Percentiles rank a stretch among this genome's conserved stretches.
phyloP scores from a whole-genome alignment of 2,888 invertebrate species.

The Chaetogeoica ovagalla region DNA sequence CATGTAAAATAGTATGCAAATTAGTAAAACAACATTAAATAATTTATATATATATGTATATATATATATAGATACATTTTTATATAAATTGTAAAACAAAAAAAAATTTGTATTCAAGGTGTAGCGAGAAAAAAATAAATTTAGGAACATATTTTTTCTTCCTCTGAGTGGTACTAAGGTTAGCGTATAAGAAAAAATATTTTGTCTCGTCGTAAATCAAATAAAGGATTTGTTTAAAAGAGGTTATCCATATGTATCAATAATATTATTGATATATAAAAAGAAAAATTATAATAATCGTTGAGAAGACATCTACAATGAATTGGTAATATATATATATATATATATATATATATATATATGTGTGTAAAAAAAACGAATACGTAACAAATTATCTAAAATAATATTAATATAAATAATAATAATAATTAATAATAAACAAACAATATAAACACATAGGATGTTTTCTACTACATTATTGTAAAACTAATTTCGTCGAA shows the following conservation, averaged over 20 bases:
- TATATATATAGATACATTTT: too few species aligned
- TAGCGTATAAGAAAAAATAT: too few species aligned
- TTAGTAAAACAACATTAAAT: too few species aligned
- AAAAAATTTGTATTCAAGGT: too few species aligned
- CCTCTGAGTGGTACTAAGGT: neutral
- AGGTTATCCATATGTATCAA: neutral
- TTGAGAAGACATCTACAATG: constrained; percentile 23
- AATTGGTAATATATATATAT: neutral
- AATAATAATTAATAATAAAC: constrained; percentile 12
- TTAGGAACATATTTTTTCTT: constrained; percentile 49
- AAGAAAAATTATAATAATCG: neutral
- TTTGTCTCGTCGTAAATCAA: too few species aligned
- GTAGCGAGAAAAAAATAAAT: constrained; percentile 14
- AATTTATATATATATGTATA: too few species aligned
- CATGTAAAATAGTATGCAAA: too few species aligned
- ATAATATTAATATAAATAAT: constrained; percentile 18
- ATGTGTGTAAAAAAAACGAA: constrained; percentile 22
- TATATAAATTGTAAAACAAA: too few species aligned
- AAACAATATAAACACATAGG: constrained; percentile 37
- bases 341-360: neutral
- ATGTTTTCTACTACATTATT: constrained; percentile 12
- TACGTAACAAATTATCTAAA: constrained; percentile 51
- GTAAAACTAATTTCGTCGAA: constrained; percentile 21
- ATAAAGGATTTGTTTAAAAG: neutral
- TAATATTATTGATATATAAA: constrained; percentile 14